These are phyloP conservation scores for Clarias pachynema DNA, from an alignment of 2,797 vertebrate species.

Conservation along the genomic window DNA sequence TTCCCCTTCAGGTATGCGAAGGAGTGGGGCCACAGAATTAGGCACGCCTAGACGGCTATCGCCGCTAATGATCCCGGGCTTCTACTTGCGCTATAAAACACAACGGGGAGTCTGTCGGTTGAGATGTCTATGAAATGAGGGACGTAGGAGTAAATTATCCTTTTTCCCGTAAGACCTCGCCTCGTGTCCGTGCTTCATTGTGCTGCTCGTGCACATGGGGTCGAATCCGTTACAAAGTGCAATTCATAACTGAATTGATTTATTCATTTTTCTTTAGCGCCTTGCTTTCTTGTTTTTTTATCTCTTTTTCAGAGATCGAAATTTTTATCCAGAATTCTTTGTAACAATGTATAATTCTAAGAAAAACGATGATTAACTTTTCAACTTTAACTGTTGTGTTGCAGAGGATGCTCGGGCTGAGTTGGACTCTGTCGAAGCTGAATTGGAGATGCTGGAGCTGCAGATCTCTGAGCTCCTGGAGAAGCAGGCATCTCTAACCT, in stretches of 20 bases:
- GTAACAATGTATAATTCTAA: background rate
- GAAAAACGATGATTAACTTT: background rate
- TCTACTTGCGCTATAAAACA: too few species aligned
- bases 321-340: background rate
- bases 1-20: too few species aligned
- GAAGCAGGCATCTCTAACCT: slow-evolving; percentile 81
- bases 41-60: too few species aligned
- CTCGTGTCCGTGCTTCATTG: too few species aligned
- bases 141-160: too few species aligned
- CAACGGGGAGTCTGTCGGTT: too few species aligned
- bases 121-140: too few species aligned
- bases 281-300: background rate
- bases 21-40: too few species aligned
- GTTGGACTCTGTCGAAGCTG: slow-evolving; percentile 80
- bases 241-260: background rate
- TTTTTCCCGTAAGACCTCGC: too few species aligned
- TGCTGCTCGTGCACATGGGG: too few species aligned
- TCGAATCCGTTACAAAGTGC: too few species aligned
- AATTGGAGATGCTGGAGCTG: slow-evolving; percentile 84
- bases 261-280: background rate
- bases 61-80: too few species aligned
- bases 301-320: background rate
- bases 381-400: background rate
- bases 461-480: slow-evolving; percentile 88
- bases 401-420: slow-evolving; percentile 81